A percentile compares a stretch with the other conserved stretches of the same genome.
These are phyloP conservation scores for Herpetotheres cachinnans DNA, from an alignment of 2,113 vertebrate genomes.

Conservation along the genomic window DNA sequence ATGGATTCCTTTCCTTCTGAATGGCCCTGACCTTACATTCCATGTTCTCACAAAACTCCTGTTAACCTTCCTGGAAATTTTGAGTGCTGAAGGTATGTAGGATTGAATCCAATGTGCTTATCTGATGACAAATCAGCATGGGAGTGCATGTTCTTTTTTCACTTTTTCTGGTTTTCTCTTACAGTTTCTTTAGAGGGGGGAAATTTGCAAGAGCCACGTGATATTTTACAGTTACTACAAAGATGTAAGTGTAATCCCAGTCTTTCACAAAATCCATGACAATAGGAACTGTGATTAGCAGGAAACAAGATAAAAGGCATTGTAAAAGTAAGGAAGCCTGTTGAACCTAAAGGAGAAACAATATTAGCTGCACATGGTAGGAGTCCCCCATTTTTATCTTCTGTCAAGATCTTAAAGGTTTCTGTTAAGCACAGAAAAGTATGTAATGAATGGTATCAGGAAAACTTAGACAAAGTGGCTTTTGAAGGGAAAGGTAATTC, in stretches of 20 bases:
- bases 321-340: not conserved
- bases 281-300: not conserved
- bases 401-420: not conserved
- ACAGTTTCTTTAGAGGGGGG: not conserved
- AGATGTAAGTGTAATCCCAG: not conserved
- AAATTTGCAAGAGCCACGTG: not conserved
- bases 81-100: slow-evolving; percentile 10
- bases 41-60: slow-evolving; percentile 20
- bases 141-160: not conserved
- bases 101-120: not conserved
- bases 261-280: not conserved
- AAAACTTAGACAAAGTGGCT: not conserved
- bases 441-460: not conserved
- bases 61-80: slow-evolving; percentile 28
- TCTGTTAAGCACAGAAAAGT: not conserved
- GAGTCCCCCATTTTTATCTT: not conserved
- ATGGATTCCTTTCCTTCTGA: slow-evolving; percentile 41
- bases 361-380: not conserved
- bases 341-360: not conserved
- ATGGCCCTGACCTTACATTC: slow-evolving; percentile 35
- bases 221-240: not conserved
- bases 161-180: not conserved
- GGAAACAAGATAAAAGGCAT: not conserved
- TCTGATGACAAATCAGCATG: not conserved
- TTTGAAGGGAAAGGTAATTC: not conserved